Percentiles rank a stretch among this genome's conserved stretches.
Conservation (phyloP, 2,888 invertebrate species). For the Macrophya annulata region DNA sequence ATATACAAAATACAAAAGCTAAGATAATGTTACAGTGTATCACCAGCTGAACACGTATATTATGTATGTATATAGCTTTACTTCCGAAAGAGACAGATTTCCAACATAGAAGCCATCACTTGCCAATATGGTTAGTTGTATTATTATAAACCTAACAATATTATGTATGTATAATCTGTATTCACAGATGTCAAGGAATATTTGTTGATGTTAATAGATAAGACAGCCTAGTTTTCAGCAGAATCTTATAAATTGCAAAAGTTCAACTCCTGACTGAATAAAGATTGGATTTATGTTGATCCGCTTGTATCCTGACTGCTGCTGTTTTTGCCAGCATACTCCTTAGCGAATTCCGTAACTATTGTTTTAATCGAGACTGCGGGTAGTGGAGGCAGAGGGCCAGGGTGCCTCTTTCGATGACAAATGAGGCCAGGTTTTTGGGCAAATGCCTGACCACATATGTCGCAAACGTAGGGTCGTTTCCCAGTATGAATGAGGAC, state of each 20-base stretch:
- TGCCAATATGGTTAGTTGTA: not conserved
- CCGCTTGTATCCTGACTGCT: not conserved
- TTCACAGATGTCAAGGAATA: conserved; percentile 1
- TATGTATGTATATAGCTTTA: not conserved
- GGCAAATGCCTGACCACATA: conserved; percentile 70
- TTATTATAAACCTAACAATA: not conserved
- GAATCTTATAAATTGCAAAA: not conserved
- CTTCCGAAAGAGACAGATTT: not conserved
- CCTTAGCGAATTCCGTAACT: conserved; percentile 68
- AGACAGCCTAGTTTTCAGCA: not conserved
- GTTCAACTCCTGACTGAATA: not conserved
- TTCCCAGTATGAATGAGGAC: conserved; percentile 71
- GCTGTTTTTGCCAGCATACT: conserved; percentile 62
- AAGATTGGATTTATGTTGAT: not conserved
- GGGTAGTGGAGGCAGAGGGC: conserved; percentile 69
- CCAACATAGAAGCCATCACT: not conserved
- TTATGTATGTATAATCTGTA: not conserved
- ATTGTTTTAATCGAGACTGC: conserved; percentile 69
- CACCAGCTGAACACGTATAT: conserved; percentile 2
- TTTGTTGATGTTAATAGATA: not conserved
- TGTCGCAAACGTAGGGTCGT: conserved; percentile 70
- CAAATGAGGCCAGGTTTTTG: conserved; percentile 71
- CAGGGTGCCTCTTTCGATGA: conserved; percentile 70
- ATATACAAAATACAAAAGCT: conserved; percentile 51
- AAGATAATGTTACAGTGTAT: conserved; percentile 18